A percentile compares a stretch with the other conserved stretches of the same genome.
These are phyloP conservation scores for Hyperoplus immaculatus DNA, from an alignment of 2,797 vertebrate species.

Conservation along the genomic window DNA sequence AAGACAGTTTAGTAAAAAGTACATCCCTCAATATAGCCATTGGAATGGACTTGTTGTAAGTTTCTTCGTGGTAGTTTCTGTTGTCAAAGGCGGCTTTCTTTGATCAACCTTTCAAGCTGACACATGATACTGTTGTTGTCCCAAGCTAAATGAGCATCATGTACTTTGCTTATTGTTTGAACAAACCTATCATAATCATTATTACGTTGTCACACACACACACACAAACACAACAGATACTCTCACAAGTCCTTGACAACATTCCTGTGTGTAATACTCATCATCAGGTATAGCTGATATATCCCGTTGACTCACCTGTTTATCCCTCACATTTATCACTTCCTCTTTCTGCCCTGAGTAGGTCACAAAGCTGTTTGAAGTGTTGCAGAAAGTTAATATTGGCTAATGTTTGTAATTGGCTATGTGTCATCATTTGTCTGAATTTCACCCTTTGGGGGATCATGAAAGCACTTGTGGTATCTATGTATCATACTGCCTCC, in stretches of 20 bases:
- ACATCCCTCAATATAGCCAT: too few relatives aligned
- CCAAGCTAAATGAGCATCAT: background rate
- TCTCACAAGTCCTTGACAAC: background rate
- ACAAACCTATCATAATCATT: background rate
- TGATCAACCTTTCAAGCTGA: background rate
- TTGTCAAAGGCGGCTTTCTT: background rate
- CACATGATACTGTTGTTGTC: background rate
- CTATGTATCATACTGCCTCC: slow-evolving; percentile 3
- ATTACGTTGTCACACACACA: background rate
- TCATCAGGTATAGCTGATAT: background rate
- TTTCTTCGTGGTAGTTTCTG: too few relatives aligned
- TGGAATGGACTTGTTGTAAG: too few relatives aligned
- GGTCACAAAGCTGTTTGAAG: background rate
- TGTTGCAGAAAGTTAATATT: background rate
- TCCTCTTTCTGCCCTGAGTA: background rate
- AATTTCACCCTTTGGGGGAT: too few relatives aligned
- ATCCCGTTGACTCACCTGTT: slow-evolving; percentile 36
- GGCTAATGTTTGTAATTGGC: slow-evolving; percentile 21
- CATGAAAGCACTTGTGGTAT: too few relatives aligned
- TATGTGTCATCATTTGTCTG: background rate
- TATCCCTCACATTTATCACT: slow-evolving; percentile 25
- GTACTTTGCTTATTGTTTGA: background rate
- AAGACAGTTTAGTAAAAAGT: too few relatives aligned
- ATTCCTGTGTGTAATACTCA: slow-evolving; percentile 15
- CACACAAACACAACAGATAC: too few relatives aligned